Evolutionary conservation across 2,888 invertebrate species (phyloP).

Genomic region (Tholera decimalis): DNA sequence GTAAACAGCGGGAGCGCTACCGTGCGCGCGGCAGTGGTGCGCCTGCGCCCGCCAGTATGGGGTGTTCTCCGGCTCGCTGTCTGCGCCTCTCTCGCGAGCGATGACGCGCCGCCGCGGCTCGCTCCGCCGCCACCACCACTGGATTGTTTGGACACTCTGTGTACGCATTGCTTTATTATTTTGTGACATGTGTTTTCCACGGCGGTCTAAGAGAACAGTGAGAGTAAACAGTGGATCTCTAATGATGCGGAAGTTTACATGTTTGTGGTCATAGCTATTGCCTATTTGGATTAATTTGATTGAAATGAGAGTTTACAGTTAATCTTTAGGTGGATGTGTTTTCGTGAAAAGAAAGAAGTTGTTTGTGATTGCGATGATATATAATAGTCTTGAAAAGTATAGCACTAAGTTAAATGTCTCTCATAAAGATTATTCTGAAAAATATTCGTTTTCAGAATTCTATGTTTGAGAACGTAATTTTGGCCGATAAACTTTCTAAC

Average conservation of each 20-base stretch:
- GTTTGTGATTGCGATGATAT: too few species aligned
- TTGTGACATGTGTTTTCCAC: constrained; percentile 62
- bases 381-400: neutral
- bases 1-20: constrained; percentile 90
- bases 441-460: neutral
- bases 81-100: constrained; percentile 69
- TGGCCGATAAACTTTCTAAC: neutral
- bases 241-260: constrained; percentile 33
- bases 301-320: constrained; percentile 6
- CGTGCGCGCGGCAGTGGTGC: constrained; percentile 73
- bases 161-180: constrained; percentile 83
- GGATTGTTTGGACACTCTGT: constrained; percentile 86
- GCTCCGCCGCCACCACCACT: constrained; percentile 71
- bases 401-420: neutral
- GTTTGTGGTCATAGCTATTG: constrained; percentile 22
- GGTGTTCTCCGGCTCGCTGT: constrained; percentile 78
- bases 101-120: constrained; percentile 71
- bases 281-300: constrained; percentile 17
- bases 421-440: neutral
- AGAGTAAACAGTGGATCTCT: constrained; percentile 50
- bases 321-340: constrained; percentile 7
- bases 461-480: neutral
- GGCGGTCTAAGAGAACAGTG: constrained; percentile 53
- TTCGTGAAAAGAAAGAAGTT: neutral
- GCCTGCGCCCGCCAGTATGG: constrained; percentile 85